phyloP scores from a whole-genome alignment of 1,140 invertebrate species.

The Drosophila funebris region DNA sequence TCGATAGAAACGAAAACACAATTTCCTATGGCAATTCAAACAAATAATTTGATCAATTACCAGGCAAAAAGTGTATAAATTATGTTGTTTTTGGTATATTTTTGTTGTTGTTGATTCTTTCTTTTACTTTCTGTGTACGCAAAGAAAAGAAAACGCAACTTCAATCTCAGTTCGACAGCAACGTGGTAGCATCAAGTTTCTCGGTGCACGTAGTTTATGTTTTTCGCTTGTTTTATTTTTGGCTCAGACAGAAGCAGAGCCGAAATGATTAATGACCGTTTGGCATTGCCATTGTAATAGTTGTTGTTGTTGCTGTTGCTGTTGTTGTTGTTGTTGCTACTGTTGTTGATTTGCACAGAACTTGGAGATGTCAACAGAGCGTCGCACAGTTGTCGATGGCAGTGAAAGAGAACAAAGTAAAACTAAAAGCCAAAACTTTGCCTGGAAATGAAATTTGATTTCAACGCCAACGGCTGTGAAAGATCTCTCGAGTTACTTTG shows the following conservation, averaged over 20 bases:
- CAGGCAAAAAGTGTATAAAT: conserved; percentile 22
- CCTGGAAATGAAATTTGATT: conserved; percentile 75
- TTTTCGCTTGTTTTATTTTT: conserved; percentile 46
- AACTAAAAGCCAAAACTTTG: conserved; percentile 76
- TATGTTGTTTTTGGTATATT: conserved; percentile 14
- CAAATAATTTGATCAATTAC: conserved; percentile 46
- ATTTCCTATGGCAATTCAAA: background rate
- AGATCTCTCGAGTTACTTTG: conserved; percentile 24
- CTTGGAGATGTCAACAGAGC: conserved; percentile 42
- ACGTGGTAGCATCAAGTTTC: conserved; percentile 45
- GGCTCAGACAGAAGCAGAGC: conserved; percentile 33
- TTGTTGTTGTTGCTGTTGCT: conserved; percentile 27
- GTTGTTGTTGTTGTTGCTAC: conserved; percentile 27
- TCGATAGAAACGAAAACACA: background rate
- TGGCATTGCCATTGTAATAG: conserved; percentile 47
- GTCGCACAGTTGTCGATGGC: conserved; percentile 47
- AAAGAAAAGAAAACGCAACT: conserved; percentile 25
- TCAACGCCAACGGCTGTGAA: conserved; percentile 43
- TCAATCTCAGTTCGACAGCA: conserved; percentile 44
- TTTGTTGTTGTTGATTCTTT: background rate
- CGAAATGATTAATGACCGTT: conserved; percentile 77
- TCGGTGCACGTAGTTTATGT: conserved; percentile 41
- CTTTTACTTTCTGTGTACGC: no score
- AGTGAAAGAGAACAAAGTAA: conserved; percentile 41
- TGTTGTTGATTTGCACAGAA: conserved; percentile 35